Percentiles rank a stretch among this genome's conserved stretches.
Evolutionary conservation across 2,113 vertebrate genomes (phyloP).

Genomic region (Gorsachius goisagi): DNA sequence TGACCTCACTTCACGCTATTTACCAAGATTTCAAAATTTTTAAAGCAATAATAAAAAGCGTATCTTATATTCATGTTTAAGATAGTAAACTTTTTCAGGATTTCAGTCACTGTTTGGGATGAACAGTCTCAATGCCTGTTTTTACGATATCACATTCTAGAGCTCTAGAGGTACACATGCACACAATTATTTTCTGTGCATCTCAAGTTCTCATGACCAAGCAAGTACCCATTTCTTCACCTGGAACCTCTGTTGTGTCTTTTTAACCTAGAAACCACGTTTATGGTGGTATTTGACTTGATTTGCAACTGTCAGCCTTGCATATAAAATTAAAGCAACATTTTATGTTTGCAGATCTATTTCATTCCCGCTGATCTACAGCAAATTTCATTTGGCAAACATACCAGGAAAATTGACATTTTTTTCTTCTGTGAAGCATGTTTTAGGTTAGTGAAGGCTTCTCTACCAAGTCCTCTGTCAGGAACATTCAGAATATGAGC

Average conservation of each 20-base stretch:
- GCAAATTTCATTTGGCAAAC: slow-evolving; percentile 17
- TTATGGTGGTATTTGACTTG: background rate
- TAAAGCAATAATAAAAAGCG: background rate
- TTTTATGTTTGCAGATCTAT: background rate
- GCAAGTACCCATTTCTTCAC: background rate
- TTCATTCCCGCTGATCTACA: background rate
- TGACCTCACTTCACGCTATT: background rate
- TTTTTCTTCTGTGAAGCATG: slow-evolving; percentile 75
- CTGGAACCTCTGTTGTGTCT: background rate
- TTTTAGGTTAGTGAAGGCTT: slow-evolving; percentile 89
- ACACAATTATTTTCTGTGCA: background rate
- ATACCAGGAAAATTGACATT: slow-evolving; percentile 92
- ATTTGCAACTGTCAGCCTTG: background rate
- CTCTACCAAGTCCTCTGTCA: slow-evolving; percentile 81
- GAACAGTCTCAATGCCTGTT: background rate
- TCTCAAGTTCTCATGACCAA: background rate
- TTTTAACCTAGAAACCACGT: background rate
- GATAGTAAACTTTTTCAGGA: background rate
- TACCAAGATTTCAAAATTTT: background rate
- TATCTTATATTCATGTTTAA: background rate
- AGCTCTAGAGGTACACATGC: background rate
- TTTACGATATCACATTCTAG: background rate
- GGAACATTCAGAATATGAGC: slow-evolving; percentile 86
- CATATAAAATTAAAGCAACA: background rate
- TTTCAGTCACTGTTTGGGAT: background rate